phyloP scores from a whole-genome alignment of 2,888 invertebrate genomes.

The Melikaiella ostensackeni region DNA sequence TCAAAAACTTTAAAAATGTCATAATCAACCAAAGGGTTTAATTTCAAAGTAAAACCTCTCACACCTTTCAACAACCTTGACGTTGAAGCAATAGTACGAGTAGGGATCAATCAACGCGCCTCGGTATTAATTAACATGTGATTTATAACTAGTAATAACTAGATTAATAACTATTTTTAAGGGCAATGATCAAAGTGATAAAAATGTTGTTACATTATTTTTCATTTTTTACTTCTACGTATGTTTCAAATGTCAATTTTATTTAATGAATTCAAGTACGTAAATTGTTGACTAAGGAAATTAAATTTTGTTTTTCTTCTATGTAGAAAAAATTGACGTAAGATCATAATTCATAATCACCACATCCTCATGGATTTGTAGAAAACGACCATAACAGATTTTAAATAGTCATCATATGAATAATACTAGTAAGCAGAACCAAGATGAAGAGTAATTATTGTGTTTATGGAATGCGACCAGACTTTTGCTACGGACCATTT shows the following conservation, averaged over 20 bases:
- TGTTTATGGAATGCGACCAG: constrained; percentile 11
- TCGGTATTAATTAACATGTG: neutral
- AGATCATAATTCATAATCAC: neutral
- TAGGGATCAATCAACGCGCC: neutral
- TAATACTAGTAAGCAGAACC: neutral
- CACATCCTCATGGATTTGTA: neutral
- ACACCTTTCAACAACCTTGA: neutral
- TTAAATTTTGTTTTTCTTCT: neutral
- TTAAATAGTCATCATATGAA: neutral
- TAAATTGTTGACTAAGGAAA: neutral
- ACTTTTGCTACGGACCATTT: constrained; percentile 12
- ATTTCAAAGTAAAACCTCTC: constrained; percentile 1
- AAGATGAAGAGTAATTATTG: neutral
- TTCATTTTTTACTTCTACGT: neutral
- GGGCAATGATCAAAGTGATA: neutral
- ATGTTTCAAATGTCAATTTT: neutral
- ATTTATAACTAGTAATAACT: neutral
- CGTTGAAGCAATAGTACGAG: neutral
- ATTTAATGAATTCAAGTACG: neutral
- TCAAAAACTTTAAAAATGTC: neutral
- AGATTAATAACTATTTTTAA: neutral
- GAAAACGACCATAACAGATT: neutral
- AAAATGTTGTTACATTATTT: neutral
- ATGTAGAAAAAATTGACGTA: neutral
- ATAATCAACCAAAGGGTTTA: neutral